Conservation (phyloP, 2,888 invertebrate species). For the Ennomos fuscantarius region DNA sequence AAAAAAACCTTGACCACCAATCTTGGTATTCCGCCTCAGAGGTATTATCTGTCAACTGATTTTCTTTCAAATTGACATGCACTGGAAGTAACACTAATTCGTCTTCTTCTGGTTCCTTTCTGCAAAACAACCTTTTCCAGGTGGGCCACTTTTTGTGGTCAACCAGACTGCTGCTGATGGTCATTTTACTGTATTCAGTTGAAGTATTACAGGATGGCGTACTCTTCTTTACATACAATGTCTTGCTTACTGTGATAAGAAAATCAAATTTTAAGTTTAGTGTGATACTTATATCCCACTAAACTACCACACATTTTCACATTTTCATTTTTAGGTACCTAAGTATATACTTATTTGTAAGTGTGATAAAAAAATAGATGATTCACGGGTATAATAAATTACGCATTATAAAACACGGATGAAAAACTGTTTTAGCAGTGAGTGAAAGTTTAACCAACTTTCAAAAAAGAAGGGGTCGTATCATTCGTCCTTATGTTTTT, state of each 20-base stretch:
- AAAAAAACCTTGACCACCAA: slow-evolving; percentile 70
- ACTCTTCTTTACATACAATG: slow-evolving; percentile 45
- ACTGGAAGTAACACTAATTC: slow-evolving; percentile 62
- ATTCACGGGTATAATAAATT: too few species aligned
- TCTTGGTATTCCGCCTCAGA: slow-evolving; percentile 45
- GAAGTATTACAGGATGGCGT: slow-evolving; percentile 13
- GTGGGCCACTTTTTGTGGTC: slow-evolving; percentile 43
- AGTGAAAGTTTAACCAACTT: too few species aligned
- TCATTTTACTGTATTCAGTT: slow-evolving; percentile 23
- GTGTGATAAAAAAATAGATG: too few species aligned
- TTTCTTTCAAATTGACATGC: slow-evolving; percentile 39
- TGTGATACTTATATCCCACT: too few species aligned
- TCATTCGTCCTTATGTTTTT: too few species aligned
- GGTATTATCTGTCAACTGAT: slow-evolving; percentile 34
- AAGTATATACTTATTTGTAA: too few species aligned
- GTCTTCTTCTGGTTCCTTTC: slow-evolving; percentile 55
- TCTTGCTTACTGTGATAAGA: slow-evolving; percentile 44
- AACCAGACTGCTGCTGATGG: slow-evolving; percentile 23
- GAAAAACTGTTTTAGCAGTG: too few species aligned
- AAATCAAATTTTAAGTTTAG: slow-evolving; percentile 3
- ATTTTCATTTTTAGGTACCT: too few species aligned
- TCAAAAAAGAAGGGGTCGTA: too few species aligned
- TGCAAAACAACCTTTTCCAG: slow-evolving; percentile 54
- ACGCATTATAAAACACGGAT: too few species aligned
- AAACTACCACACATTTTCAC: too few species aligned